A percentile compares a stretch with the other conserved stretches of the same genome.
phyloP scores from a whole-genome alignment of 2,888 invertebrate species.

The Oegoconia quadripuncta region DNA sequence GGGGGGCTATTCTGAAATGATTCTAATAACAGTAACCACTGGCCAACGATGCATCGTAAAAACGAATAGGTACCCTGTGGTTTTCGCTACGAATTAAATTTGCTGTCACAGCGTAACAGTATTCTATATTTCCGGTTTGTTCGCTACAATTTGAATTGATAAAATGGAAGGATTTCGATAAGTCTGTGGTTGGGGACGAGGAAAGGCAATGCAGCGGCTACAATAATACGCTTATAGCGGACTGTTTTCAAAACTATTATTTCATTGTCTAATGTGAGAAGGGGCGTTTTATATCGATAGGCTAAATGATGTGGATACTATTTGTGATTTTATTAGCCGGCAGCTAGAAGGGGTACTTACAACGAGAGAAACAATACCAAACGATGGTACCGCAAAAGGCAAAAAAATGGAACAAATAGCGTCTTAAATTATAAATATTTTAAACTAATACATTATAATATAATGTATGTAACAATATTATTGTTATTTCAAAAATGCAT shows the following conservation, averaged over 20 bases:
- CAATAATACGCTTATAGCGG: constrained; percentile 51
- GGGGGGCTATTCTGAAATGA: constrained; percentile 41
- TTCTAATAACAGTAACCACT: constrained; percentile 58
- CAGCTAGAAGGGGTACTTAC: no score
- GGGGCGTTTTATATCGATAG: constrained; percentile 31
- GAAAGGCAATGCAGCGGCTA: constrained; percentile 38
- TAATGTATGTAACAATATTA: no score
- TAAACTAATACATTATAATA: no score
- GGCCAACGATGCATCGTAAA: constrained; percentile 55
- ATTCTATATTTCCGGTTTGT: background rate
- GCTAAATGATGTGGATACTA: constrained; percentile 18
- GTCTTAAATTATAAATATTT: no score
- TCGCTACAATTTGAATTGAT: constrained; percentile 14
- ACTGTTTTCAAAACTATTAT: constrained; percentile 49
- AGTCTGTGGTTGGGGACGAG: constrained; percentile 26
- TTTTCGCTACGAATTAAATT: constrained; percentile 46
- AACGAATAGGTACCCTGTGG: constrained; percentile 57
- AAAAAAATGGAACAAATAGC: no score
- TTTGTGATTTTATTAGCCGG: background rate
- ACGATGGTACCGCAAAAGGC: no score
- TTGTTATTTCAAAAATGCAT: no score
- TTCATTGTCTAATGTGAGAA: constrained; percentile 40
- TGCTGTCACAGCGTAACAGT: constrained; percentile 23
- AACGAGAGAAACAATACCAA: no score
- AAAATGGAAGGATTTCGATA: background rate